Percentiles rank a stretch among this genome's conserved stretches.
phyloP scores from a whole-genome alignment of 2,113 vertebrate species.

The Eclectus roratus region DNA sequence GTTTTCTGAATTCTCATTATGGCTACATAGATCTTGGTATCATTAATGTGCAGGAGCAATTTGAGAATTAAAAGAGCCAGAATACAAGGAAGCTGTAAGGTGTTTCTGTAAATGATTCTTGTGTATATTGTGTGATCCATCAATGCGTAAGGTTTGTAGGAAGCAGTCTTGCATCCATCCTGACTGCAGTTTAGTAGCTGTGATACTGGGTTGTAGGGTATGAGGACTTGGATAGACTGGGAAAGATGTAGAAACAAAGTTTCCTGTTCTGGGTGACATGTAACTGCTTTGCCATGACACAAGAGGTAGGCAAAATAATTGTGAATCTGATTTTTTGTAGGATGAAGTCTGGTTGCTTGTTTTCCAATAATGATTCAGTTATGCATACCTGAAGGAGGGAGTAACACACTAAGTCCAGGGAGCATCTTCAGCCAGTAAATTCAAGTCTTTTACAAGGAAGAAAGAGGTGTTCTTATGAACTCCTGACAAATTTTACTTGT shows the following conservation, averaged over 20 bases:
- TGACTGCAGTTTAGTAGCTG: neutral
- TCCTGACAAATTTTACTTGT: neutral
- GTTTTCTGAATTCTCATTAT: neutral
- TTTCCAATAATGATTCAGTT: neutral
- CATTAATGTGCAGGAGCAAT: neutral
- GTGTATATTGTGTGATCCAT: fast-evolving
- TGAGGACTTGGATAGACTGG: neutral
- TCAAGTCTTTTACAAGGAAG: neutral
- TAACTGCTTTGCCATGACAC: neutral
- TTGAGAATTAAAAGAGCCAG: neutral
- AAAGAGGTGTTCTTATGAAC: neutral
- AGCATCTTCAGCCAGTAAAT: neutral
- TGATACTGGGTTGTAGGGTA: neutral
- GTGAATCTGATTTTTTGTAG: neutral
- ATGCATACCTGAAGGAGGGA: neutral
- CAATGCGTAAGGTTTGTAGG: neutral
- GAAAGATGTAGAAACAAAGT: neutral
- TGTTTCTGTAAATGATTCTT: neutral
- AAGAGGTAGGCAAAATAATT: too few relatives aligned
- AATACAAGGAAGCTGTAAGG: neutral
- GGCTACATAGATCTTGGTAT: neutral
- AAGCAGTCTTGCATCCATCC: neutral
- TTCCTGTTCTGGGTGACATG: neutral
- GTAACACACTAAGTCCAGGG: neutral
- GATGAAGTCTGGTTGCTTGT: neutral